Percentiles rank a stretch among this genome's conserved stretches.
Conservation (phyloP, 2,888 invertebrate genomes). For the Chelonus formosanus region DNA sequence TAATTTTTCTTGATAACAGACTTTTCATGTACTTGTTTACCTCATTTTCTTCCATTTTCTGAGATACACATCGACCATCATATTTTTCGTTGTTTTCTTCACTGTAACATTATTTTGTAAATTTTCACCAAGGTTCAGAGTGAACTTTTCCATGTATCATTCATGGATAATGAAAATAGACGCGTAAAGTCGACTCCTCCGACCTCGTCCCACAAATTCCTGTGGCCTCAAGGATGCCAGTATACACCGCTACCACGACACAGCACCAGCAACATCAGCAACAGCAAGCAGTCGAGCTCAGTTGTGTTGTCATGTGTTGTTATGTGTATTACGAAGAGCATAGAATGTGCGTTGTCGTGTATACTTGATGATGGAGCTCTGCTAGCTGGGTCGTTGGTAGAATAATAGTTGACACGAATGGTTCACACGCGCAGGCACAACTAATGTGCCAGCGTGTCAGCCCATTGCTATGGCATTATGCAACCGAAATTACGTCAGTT, state of each 20-base stretch:
- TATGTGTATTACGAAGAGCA: conserved; percentile 16
- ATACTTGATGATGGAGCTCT: conserved; percentile 4
- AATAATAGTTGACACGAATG: conserved; percentile 39
- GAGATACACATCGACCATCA: no score
- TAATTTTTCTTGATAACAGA: background rate
- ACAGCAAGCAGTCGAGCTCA: background rate
- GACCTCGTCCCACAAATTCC: conserved; percentile 62
- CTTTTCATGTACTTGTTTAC: no score
- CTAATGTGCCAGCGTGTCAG: conserved; percentile 32
- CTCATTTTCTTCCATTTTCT: no score
- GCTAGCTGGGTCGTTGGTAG: conserved; percentile 17
- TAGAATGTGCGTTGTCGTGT: conserved; percentile 17
- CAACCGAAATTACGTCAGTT: conserved; percentile 32
- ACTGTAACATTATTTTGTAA: background rate
- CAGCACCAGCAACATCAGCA: conserved; percentile 1
- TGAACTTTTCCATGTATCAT: conserved; percentile 1
- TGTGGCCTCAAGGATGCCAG: conserved; percentile 55
- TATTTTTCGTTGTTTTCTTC: no score
- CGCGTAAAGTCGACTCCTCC: conserved; percentile 44
- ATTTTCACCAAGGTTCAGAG: background rate
- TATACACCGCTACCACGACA: conserved; percentile 26
- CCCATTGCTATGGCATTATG: conserved; percentile 26
- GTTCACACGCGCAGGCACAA: conserved; percentile 34
- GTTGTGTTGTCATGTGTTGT: conserved; percentile 6
- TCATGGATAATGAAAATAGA: conserved; percentile 36